These are phyloP conservation scores for Megastigmus dorsalis DNA, from an alignment of 2,888 invertebrate genomes.

Conservation along the genomic window DNA sequence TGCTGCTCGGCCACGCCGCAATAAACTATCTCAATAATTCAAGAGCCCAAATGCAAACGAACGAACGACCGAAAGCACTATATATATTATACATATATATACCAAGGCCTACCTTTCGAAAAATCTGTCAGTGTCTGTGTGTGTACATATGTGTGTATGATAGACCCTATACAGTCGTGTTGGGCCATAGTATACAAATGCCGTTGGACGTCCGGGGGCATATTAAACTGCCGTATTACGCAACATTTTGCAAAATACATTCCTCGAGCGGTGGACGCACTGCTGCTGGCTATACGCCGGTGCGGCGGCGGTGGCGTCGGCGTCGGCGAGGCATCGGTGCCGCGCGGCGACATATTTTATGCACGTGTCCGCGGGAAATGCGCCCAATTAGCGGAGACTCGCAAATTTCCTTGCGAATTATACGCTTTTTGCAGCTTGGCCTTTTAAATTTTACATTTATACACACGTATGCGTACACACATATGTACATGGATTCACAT, in stretches of 20 bases:
- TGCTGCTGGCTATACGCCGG: no score
- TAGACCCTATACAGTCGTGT: no score
- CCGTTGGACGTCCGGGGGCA: no score
- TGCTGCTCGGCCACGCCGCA: background rate
- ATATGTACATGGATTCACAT: background rate
- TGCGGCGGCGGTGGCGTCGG: no score
- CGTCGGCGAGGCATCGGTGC: no score
- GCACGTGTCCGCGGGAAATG: slow-evolving; percentile 25
- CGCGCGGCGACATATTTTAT: slow-evolving; percentile 31
- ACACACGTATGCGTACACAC: background rate
- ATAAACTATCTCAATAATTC: slow-evolving; percentile 27
- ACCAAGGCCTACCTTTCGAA: no score
- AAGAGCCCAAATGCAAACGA: background rate
- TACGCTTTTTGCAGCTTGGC: slow-evolving; percentile 6
- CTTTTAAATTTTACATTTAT: slow-evolving; percentile 39
- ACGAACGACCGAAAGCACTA: background rate
- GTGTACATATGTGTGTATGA: no score
- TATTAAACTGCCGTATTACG: slow-evolving; percentile 31
- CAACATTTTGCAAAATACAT: slow-evolving; percentile 22
- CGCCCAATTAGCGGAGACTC: slow-evolving; percentile 32
- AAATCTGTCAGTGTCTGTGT: no score
- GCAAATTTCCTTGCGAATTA: slow-evolving; percentile 37
- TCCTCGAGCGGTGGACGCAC: background rate
- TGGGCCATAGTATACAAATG: no score
- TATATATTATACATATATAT: no score